Base-by-base conservation (phyloP, 2,113 vertebrate species). In the Pandion haliaetus region DNA sequence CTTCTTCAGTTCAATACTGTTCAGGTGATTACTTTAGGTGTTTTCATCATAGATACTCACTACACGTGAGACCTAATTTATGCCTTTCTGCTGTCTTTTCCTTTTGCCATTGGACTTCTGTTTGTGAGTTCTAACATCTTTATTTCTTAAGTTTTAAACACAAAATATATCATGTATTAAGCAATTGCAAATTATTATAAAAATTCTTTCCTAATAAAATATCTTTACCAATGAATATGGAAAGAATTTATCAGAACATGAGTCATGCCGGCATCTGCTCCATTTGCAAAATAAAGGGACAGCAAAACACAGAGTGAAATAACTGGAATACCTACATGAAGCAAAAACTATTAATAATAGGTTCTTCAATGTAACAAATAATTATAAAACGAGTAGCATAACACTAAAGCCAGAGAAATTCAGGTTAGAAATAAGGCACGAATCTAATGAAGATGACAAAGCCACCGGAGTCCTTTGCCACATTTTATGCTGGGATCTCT, bases 131-230 rank as follows among this genome's bases (percentile, higher is more conserved):
- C 55, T 44, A 61, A 95, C 47, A 32, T 26, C 21, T 86, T 69
- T 77, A 88, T 79, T 92, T 90, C 54, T 69, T 89, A 69, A 17
- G 21, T 73, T 70, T 90, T 77, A 80, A 95, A 65, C 47, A 28
- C 3, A 72, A 78, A 88, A 58, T 38, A 4, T 66, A 86, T 66
- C 83, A 87, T 47, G 18, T 55, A 74, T 80, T 69, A 57, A 90
- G 32, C 42, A 84, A 95, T 96, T 94, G 63, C 66, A 82, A 95
- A 69, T 90, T 95, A 79, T 81, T 69, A 82, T 61, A 79, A 93
- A 82, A 57, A 77, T 45, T 19, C 42, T 93, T 66, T 54, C 38
- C 24, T 80, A 70, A 90, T 29, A 80, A 94, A 84, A 78, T n/a
- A 63, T 54, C 69, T 73, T 90, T 93, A 93, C 59, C 17, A 85